A percentile compares a stretch with the other conserved stretches of the same genome.
These are phyloP conservation scores for Nematopogon swammerdamellus DNA, from an alignment of 2,888 invertebrate genomes.

Conservation along the genomic window DNA sequence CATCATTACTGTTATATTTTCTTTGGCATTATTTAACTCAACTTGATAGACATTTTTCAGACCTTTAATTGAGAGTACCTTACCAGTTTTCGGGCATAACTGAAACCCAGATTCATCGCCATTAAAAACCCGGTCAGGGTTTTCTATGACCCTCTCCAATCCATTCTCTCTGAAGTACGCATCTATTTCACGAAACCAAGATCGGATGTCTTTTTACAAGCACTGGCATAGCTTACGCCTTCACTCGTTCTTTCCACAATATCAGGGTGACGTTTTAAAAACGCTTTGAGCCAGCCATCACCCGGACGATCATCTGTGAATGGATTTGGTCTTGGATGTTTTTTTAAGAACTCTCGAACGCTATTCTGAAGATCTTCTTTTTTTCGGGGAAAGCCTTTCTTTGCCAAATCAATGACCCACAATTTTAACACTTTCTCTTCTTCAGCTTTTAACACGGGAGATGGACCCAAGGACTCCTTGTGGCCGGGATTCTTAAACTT, in stretches of 20 bases:
- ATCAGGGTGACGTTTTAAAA: not conserved
- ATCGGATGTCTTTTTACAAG: not conserved
- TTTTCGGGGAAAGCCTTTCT: conserved; percentile 8
- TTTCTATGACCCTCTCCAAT: not conserved
- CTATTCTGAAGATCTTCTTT: conserved; percentile 6
- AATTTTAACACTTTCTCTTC: conserved; percentile 2
- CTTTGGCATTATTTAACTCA: not conserved
- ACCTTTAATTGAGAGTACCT: not conserved
- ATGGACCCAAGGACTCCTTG: conserved; percentile 5
- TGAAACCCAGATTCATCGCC: not conserved
- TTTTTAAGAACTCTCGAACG: conserved; percentile 5
- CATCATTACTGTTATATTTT: not conserved
- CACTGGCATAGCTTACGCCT: not conserved
- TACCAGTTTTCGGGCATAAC: not conserved
- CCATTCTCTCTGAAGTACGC: not conserved
- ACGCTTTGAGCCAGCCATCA: conserved; percentile 6
- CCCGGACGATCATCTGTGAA: conserved; percentile 8
- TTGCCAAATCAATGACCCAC: conserved; percentile 5
- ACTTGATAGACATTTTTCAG: not conserved
- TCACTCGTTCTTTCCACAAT: not conserved
- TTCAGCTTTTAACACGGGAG: conserved; percentile 2
- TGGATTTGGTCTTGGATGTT: conserved; percentile 8
- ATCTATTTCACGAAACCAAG: not conserved
- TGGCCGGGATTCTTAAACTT: conserved; percentile 7
- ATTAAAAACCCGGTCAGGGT: not conserved